phyloP scores from a whole-genome alignment of 2,888 invertebrate species.

The Clivina fossor region DNA sequence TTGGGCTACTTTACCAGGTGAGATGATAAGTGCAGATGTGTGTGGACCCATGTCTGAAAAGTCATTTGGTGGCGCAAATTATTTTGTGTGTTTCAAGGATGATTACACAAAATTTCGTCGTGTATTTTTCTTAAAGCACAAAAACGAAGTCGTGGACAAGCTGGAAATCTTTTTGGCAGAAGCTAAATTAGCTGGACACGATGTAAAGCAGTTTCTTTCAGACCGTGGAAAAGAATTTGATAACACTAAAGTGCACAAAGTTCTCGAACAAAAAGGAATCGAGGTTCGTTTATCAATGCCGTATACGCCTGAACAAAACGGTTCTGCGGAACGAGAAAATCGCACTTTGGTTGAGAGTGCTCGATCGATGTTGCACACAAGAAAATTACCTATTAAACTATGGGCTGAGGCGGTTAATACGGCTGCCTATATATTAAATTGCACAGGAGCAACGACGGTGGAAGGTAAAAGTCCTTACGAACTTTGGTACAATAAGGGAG shows the following conservation, averaged over 20 bases:
- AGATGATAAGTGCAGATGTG: constrained; percentile 36
- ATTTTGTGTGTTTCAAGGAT: constrained; percentile 43
- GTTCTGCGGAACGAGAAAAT: constrained; percentile 31
- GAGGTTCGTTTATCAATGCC: constrained; percentile 28
- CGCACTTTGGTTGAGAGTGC: constrained; percentile 33
- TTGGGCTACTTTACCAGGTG: constrained; percentile 37
- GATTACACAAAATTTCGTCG: constrained; percentile 41
- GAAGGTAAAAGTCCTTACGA: constrained; percentile 35
- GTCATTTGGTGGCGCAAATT: constrained; percentile 41
- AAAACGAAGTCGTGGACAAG: constrained; percentile 22
- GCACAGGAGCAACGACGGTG: constrained; percentile 35
- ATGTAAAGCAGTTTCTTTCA: constrained; percentile 18
- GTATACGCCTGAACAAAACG: constrained; percentile 37
- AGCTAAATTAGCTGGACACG: constrained; percentile 11
- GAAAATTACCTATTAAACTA: constrained; percentile 28
- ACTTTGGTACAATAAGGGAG: constrained; percentile 33
- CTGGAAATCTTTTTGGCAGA: constrained; percentile 22
- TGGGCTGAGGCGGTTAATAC: constrained; percentile 41
- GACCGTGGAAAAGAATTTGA: constrained; percentile 35
- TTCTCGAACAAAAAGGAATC: constrained; percentile 29
- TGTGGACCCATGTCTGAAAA: constrained; percentile 19
- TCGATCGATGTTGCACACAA: constrained; percentile 34
- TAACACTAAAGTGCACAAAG: constrained; percentile 20
- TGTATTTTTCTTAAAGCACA: constrained; percentile 42
- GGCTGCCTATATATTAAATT: constrained; percentile 38